Percentiles rank a stretch among this genome's conserved stretches.
Conservation (phyloP, 1,140 invertebrate species). For the Trichonephila clavata region DNA sequence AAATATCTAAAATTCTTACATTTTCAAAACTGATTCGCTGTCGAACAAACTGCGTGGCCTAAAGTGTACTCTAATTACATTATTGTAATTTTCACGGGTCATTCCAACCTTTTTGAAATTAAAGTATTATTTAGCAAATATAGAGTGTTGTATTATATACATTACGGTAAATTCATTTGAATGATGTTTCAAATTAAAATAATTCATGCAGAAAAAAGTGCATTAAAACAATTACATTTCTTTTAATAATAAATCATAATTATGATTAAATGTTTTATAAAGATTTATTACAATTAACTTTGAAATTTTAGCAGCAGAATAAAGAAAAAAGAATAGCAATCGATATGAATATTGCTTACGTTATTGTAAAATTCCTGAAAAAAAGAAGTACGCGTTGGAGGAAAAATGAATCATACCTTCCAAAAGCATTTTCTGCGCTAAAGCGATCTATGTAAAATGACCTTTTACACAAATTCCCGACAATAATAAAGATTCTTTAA, state of each 20-base stretch:
- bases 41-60: too few species aligned
- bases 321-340: background rate
- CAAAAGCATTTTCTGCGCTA: background rate
- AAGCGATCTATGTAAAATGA: background rate
- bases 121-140: too few species aligned
- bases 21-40: too few species aligned
- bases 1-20: too few species aligned
- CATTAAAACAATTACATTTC: too few species aligned
- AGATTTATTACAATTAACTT: background rate
- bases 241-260: background rate
- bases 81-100: too few species aligned
- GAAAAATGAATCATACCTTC: background rate
- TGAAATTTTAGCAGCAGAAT: background rate
- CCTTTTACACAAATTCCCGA: background rate
- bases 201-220: too few species aligned
- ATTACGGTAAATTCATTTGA: too few species aligned
- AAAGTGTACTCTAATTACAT: too few species aligned
- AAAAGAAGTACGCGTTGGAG: background rate
- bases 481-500: background rate
- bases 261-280: background rate
- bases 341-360: background rate
- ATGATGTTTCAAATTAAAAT: too few species aligned
- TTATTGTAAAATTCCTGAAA: background rate
- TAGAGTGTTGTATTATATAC: too few species aligned
- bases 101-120: too few species aligned